phyloP scores from a whole-genome alignment of 2,797 vertebrate species.

The Channa striata region DNA sequence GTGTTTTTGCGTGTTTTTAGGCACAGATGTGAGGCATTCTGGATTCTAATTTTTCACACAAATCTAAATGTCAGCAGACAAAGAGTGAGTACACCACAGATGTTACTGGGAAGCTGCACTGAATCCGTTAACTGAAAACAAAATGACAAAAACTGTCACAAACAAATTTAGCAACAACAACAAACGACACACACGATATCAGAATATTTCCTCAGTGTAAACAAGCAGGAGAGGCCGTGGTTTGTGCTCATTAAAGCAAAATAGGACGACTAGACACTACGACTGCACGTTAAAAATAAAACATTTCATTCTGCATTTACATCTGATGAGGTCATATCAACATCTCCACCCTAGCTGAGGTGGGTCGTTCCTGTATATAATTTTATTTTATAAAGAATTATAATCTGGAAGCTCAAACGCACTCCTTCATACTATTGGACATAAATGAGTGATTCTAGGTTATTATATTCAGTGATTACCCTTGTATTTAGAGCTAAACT shows the following conservation, averaged over 20 bases:
- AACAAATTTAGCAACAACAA: background rate
- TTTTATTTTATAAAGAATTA: too few species aligned
- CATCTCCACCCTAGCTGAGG: slow-evolving; percentile 18
- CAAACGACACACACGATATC: slow-evolving; percentile 1
- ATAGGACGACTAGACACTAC: slow-evolving; percentile 9
- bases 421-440: too few species aligned
- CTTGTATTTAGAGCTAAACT: too few species aligned
- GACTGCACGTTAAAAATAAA: slow-evolving; percentile 39
- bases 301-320: too few species aligned
- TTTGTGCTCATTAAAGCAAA: slow-evolving; percentile 27
- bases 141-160: background rate
- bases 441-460: too few species aligned
- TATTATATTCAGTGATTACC: too few species aligned
- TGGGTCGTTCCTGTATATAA: too few species aligned
- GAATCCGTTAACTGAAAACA: slow-evolving; percentile 14
- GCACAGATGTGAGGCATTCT: background rate
- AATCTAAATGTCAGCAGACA: slow-evolving; percentile 31
- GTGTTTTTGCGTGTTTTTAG: slow-evolving; percentile 1
- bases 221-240: background rate
- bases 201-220: slow-evolving; percentile 20
- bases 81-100: slow-evolving; percentile 1
- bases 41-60: slow-evolving; percentile 1
- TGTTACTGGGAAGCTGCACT: background rate
- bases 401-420: too few species aligned
- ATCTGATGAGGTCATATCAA: too few species aligned